Percentiles rank a stretch among this genome's conserved stretches.
Evolutionary conservation across 2,888 invertebrate species (phyloP).

Genomic region (Drosophila bunnanda): DNA sequence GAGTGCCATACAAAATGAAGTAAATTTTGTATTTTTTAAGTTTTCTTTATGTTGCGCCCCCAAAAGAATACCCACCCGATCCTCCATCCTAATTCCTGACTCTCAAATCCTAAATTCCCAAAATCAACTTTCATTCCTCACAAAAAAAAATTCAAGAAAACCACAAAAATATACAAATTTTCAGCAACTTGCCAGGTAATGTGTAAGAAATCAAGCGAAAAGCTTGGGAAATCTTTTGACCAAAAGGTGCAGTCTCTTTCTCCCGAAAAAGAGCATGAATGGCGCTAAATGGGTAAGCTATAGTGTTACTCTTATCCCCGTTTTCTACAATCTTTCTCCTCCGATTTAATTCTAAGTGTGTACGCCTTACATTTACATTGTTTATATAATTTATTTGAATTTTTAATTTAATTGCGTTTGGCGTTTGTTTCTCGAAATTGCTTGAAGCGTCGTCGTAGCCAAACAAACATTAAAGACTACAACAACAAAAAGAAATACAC

Average conservation of each 20-base stretch:
- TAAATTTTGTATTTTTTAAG: constrained; percentile 73
- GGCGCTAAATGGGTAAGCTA: constrained; percentile 69
- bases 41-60: constrained; percentile 58
- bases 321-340: constrained; percentile 34
- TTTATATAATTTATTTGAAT: constrained; percentile 42
- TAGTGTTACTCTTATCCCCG: constrained; percentile 48
- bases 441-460: constrained; percentile 53
- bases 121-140: constrained; percentile 25
- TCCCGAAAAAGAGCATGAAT: constrained; percentile 23
- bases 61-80: neutral
- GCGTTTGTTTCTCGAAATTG: constrained; percentile 43
- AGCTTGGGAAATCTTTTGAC: neutral
- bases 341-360: constrained; percentile 64
- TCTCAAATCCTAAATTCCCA: constrained; percentile 3
- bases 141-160: constrained; percentile 25
- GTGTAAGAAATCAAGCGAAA: constrained; percentile 37
- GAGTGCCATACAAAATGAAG: constrained; percentile 76
- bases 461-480: constrained; percentile 33
- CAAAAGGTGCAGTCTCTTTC: constrained; percentile 38
- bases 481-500: constrained; percentile 11
- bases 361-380: constrained; percentile 53
- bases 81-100: neutral
- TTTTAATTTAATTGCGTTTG: constrained; percentile 30
- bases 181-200: constrained; percentile 68
- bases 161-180: constrained; percentile 42